A percentile compares a stretch with the other conserved stretches of the same genome.
Evolutionary conservation across 2,797 vertebrate species (phyloP).

Genomic region (Falco berigora): DNA sequence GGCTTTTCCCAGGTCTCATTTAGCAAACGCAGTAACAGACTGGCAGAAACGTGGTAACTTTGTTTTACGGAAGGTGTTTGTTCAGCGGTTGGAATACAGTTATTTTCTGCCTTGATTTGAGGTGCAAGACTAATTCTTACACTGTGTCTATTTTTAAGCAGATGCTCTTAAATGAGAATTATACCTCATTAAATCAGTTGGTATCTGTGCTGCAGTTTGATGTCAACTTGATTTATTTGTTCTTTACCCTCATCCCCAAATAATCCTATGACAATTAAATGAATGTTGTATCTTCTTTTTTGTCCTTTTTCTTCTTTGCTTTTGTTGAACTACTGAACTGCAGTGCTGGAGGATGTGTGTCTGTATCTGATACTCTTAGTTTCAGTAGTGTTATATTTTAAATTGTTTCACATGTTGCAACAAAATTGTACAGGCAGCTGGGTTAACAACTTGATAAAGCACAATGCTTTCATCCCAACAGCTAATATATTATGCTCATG

Average conservation of each 20-base stretch:
- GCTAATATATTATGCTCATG: background rate
- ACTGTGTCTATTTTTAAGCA: slow-evolving; percentile 8
- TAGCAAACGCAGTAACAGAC: background rate
- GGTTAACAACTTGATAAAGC: background rate
- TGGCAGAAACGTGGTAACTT: background rate
- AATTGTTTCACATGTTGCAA: background rate
- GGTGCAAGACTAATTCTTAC: background rate
- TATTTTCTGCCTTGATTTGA: slow-evolving; percentile 27
- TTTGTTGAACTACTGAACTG: background rate
- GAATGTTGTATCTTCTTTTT: background rate
- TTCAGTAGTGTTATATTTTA: background rate
- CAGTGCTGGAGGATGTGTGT: background rate
- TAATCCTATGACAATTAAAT: slow-evolving; percentile 32
- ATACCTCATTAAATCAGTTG: slow-evolving; percentile 40
- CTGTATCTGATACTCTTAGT: background rate
- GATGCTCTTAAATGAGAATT: slow-evolving; percentile 43
- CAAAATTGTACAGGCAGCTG: slow-evolving; percentile 5
- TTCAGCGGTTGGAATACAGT: background rate
- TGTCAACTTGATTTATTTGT: slow-evolving; percentile 57
- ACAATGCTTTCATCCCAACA: background rate
- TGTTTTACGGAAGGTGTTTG: background rate
- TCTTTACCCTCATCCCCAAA: slow-evolving; percentile 10
- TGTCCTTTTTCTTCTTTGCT: background rate
- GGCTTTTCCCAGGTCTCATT: background rate
- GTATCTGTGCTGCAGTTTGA: slow-evolving; percentile 19